A percentile compares a stretch with the other conserved stretches of the same genome.
phyloP scores from a whole-genome alignment of 2,797 vertebrate species.

The Gambusia yucatana region DNA sequence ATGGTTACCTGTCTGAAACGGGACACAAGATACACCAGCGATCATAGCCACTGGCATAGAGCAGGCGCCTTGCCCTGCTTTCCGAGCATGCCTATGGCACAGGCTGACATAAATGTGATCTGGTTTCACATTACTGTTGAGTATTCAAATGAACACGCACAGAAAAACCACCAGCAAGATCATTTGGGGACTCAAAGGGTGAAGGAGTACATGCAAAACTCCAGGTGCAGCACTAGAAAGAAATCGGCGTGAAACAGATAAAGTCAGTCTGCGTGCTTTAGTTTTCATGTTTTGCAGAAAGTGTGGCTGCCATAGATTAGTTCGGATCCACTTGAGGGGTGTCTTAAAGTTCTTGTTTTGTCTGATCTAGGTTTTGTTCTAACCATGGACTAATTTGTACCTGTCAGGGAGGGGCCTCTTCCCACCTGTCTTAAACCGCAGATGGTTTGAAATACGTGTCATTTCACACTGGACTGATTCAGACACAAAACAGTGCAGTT shows the following conservation, averaged over 20 bases:
- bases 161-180: slow-evolving; percentile 20
- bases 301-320: background rate
- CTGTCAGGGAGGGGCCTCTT: background rate
- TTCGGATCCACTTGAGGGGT: background rate
- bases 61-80: slow-evolving; percentile 51
- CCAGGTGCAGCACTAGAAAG: slow-evolving; percentile 4
- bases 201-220: background rate
- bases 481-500: background rate
- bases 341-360: background rate
- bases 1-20: slow-evolving; percentile 66
- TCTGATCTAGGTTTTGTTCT: background rate
- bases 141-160: slow-evolving; percentile 22
- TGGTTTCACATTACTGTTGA: slow-evolving; percentile 24
- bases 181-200: slow-evolving; percentile 11
- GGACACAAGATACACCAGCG: slow-evolving; percentile 69
- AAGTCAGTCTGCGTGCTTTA: slow-evolving; percentile 7
- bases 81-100: slow-evolving; percentile 46
- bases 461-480: background rate
- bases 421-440: background rate
- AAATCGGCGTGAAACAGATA: background rate
- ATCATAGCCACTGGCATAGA: slow-evolving; percentile 62
- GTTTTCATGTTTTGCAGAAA: background rate
- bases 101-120: slow-evolving; percentile 36
- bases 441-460: background rate
- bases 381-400: background rate